Base-by-base conservation (phyloP, 2,113 vertebrate genomes). In the Catagonus wagneri region DNA sequence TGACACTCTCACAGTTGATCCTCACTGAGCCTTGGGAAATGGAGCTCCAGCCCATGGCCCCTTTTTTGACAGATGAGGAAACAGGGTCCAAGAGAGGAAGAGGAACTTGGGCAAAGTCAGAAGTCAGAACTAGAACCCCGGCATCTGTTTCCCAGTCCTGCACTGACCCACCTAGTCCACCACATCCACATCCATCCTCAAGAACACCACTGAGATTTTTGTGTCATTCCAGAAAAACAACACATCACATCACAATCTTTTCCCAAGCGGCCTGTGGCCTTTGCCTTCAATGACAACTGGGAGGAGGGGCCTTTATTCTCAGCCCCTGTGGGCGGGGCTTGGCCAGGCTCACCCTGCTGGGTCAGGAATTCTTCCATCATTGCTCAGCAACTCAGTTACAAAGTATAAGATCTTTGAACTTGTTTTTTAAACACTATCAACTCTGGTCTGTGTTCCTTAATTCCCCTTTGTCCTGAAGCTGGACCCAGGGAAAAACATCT, bases 381-480 rank as follows among this genome's bases (percentile, higher is more conserved):
- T 97, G 96, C 97, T 95, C 96, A 89, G 95, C 78, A 96, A 96
- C 86, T 97, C 88, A 71, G 91, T 96, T 97, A 98, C 97, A 97
- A 97, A 97, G 97, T 95, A 93, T 94, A 90, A 65, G 93, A 88
- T 97, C 98, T 98, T 79, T 89, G 10, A 75, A 89, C 89, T 87
- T 95, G 94, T 98, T 98, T 98, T 98, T 98, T 96, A 95, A 96
- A 98, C 97, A 97, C 95, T 97, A 97, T 97, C 97, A 98, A 95
- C 96, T 97, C 97, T 92, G 90, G 96, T 86, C 96, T 95, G 1
- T 96, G 71, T 94, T 92, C 76, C 81, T 93, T 98, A 69, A 86
- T 96, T 85, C 98, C 88, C 94, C 96, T 96, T 97, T 98, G 96
- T 98, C 93, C 69, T 13, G 93, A 97, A 97, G 97, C 44, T 89